A percentile compares a stretch with the other conserved stretches of the same genome.
phyloP scores from a whole-genome alignment of 1,140 invertebrate genomes.

The Cheumatopsyche charites region DNA sequence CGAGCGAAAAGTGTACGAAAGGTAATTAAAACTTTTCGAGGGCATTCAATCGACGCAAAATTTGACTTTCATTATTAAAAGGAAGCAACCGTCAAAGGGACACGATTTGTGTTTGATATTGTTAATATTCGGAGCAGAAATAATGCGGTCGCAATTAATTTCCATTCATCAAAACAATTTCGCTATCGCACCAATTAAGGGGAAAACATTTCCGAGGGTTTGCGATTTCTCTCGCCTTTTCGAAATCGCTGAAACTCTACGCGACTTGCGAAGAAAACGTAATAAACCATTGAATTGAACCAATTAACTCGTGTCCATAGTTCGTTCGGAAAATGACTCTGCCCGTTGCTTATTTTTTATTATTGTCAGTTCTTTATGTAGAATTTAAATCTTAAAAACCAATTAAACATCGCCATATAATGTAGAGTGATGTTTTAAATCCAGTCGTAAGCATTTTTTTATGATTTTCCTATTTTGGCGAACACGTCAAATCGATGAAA shows the following conservation, averaged over 20 bases:
- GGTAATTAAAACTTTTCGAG: slow-evolving; percentile 46
- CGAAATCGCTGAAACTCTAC: too few species aligned
- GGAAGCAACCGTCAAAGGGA: slow-evolving; percentile 34
- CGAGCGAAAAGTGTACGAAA: slow-evolving; percentile 43
- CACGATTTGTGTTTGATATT: slow-evolving; percentile 28
- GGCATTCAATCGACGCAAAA: slow-evolving; percentile 43
- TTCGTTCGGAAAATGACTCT: too few species aligned
- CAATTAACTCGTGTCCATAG: too few species aligned
- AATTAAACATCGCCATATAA: too few species aligned
- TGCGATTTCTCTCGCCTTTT: not conserved
- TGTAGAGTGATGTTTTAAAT: too few species aligned
- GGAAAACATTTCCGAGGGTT: not conserved
- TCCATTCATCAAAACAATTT: slow-evolving; percentile 32
- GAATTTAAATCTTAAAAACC: too few species aligned
- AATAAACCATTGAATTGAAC: too few species aligned
- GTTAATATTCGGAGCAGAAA: slow-evolving; percentile 33
- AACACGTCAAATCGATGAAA: not conserved
- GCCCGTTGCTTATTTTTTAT: too few species aligned
- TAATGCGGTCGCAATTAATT: slow-evolving; percentile 36
- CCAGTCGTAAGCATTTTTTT: too few species aligned
- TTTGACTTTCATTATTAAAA: slow-evolving; percentile 46
- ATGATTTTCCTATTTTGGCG: too few species aligned
- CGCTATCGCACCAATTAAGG: not conserved
- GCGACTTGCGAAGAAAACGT: too few species aligned
- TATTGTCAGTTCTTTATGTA: too few species aligned